phyloP scores from a whole-genome alignment of 2,888 invertebrate genomes.

The Drosophila paranaensis region DNA sequence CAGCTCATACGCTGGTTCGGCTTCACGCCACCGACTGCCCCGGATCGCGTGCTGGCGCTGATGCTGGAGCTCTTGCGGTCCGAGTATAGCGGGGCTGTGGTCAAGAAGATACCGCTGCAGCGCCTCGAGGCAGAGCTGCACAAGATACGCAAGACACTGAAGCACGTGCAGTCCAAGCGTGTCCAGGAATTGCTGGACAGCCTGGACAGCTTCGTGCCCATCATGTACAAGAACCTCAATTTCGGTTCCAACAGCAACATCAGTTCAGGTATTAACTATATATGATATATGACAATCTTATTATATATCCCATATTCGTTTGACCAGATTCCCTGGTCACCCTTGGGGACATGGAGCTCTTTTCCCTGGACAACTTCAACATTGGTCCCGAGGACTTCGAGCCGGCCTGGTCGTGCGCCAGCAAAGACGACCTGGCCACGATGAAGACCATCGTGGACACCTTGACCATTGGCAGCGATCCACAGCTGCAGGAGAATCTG shows the following conservation, averaged over 20 bases:
- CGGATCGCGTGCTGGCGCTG: constrained; percentile 76
- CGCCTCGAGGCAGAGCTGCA: constrained; percentile 70
- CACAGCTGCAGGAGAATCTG: constrained; percentile 70
- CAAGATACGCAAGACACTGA: constrained; percentile 75
- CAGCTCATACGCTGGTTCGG: constrained; percentile 84
- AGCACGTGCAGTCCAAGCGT: constrained; percentile 7
- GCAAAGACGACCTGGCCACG: constrained; percentile 72
- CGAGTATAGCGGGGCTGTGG: constrained; percentile 56
- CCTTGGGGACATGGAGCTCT: background rate
- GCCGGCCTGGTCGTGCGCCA: constrained; percentile 76
- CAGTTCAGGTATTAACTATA: constrained; percentile 16
- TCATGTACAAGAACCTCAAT: constrained; percentile 6
- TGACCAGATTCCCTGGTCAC: constrained; percentile 10
- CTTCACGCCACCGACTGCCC: constrained; percentile 65
- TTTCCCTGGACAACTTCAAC: constrained; percentile 12
- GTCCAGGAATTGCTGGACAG: constrained; percentile 58
- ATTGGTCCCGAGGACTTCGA: constrained; percentile 68
- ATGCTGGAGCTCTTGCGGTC: constrained; percentile 79
- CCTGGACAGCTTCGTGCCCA: constrained; percentile 40
- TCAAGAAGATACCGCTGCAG: constrained; percentile 12
- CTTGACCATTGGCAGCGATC: constrained; percentile 23
- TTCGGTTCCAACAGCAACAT: background rate
- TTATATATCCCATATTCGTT: background rate
- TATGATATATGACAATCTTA: background rate
- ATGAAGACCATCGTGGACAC: constrained; percentile 73